Conservation (phyloP, 2,113 vertebrate species). For the Dipodomys stephensi region DNA sequence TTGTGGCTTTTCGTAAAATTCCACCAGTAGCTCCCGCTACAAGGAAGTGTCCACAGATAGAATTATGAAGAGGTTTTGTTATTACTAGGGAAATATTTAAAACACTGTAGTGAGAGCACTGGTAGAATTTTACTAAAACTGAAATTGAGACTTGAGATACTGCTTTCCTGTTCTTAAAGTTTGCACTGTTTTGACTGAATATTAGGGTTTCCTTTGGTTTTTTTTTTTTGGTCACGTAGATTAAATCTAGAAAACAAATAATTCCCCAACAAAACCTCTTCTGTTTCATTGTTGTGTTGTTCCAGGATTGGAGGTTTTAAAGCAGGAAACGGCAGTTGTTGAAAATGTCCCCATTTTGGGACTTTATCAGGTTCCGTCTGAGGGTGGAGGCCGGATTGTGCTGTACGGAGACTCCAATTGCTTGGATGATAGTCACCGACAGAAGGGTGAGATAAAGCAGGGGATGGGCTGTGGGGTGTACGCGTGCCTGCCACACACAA, state of each 20-base stretch:
- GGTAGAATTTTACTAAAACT: background rate
- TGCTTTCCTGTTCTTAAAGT: background rate
- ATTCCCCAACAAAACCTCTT: background rate
- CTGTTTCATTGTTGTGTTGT: constrained; percentile 39
- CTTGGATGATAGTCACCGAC: constrained; percentile 98
- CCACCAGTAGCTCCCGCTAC: too few species aligned
- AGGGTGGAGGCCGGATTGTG: constrained; percentile 95
- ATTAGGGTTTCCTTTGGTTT: constrained; percentile 27
- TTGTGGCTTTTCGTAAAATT: background rate
- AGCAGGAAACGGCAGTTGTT: constrained; percentile 95
- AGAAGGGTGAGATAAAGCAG: constrained; percentile 91
- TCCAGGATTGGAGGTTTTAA: constrained; percentile 96
- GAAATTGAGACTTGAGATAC: background rate
- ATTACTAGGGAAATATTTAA: too few species aligned
- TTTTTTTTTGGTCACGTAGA: background rate
- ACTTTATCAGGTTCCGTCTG: constrained; percentile 94
- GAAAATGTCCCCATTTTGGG: constrained; percentile 96
- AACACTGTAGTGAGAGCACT: background rate
- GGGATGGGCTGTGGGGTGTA: background rate
- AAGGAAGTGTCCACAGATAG: too few species aligned
- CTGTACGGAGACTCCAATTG: constrained; percentile 98
- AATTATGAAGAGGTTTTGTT: too few species aligned
- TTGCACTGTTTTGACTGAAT: background rate
- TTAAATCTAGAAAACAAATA: background rate
- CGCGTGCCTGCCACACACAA: background rate